phyloP scores from a whole-genome alignment of 2,888 invertebrate species.

The Euzophera pinguis region DNA sequence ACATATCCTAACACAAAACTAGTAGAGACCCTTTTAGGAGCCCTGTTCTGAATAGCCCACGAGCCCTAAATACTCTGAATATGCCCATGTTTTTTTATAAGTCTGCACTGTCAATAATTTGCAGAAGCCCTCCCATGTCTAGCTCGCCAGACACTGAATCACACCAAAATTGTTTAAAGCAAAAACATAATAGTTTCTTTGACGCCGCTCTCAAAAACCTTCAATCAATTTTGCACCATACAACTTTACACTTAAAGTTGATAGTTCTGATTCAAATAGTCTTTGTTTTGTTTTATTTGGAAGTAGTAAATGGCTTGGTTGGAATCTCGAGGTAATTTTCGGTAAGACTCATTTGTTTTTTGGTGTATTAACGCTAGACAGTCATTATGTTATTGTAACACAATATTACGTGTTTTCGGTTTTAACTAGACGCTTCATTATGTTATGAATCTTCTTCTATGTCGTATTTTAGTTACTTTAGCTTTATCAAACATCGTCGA shows the following conservation, averaged over 20 bases:
- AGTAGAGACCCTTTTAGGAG: too few species aligned
- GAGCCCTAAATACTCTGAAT: too few species aligned
- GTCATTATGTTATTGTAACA: conserved; percentile 34
- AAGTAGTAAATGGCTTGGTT: conserved; percentile 36
- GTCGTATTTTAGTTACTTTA: too few species aligned
- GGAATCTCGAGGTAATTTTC: conserved; percentile 54
- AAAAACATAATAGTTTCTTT: conserved; percentile 24
- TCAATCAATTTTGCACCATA: conserved; percentile 32
- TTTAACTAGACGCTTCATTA: neutral
- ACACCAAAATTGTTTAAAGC: conserved; percentile 34
- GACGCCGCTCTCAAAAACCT: neutral
- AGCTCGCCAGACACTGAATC: conserved; percentile 58
- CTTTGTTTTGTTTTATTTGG: neutral
- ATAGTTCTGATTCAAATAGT: neutral
- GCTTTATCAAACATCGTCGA: too few species aligned
- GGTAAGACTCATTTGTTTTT: conserved; percentile 52
- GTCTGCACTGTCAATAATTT: neutral
- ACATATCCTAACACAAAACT: too few species aligned
- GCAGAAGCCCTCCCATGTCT: conserved; percentile 29
- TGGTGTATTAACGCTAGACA: conserved; percentile 41
- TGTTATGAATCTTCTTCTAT: too few species aligned
- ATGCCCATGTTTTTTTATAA: neutral
- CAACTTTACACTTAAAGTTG: conserved; percentile 20
- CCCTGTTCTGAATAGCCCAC: too few species aligned
- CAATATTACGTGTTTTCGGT: neutral